A percentile compares a stretch with the other conserved stretches of the same genome.
phyloP scores from a whole-genome alignment of 2,113 vertebrate genomes.

The Pampusana beccarii region DNA sequence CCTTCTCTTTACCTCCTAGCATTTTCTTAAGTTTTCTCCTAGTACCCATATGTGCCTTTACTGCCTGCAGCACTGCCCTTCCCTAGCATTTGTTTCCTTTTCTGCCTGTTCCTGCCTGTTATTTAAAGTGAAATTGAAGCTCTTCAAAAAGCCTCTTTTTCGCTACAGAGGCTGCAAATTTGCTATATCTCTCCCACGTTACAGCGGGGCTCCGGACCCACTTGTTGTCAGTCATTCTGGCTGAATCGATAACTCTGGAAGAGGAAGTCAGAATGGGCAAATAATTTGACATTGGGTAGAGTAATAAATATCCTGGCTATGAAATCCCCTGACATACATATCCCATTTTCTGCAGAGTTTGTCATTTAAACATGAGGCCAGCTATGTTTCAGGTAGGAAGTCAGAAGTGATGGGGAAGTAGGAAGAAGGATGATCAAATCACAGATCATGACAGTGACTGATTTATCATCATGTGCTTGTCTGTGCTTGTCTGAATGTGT shows the following conservation, averaged over 20 bases:
- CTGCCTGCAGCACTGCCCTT: neutral
- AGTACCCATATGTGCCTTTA: neutral
- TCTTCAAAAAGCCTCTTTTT: neutral
- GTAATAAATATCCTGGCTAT: neutral
- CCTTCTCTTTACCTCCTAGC: neutral
- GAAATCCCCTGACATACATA: neutral
- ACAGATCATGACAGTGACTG: neutral
- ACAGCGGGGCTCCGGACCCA: neutral
- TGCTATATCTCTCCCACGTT: rapidly evolving
- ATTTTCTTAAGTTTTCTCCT: neutral
- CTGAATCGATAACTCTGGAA: rapidly evolving
- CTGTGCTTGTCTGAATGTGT: neutral
- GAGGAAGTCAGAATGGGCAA: neutral
- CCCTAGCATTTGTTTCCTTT: neutral
- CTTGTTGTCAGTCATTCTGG: neutral
- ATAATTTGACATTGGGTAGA: neutral
- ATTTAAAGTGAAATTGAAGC: neutral
- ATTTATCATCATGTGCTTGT: neutral
- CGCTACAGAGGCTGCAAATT: neutral
- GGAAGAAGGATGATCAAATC: neutral
- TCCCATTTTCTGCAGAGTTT: neutral
- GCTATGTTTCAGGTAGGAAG: neutral
- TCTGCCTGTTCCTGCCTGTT: rapidly evolving
- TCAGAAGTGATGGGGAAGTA: neutral
- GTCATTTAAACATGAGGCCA: neutral